These are phyloP conservation scores for Cabera pusaria DNA, from an alignment of 2,888 invertebrate genomes.

Conservation along the genomic window DNA sequence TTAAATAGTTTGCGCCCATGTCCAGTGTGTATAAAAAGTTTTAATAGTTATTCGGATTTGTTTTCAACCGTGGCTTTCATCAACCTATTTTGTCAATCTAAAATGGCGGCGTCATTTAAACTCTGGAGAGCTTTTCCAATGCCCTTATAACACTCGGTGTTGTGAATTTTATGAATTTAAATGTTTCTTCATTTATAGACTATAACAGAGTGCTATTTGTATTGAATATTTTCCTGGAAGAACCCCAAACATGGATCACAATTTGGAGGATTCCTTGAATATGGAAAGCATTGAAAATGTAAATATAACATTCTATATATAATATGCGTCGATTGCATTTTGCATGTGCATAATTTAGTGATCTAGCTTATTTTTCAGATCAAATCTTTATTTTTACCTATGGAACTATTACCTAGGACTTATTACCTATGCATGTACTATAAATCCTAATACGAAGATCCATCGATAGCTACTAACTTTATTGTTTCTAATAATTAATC, in stretches of 20 bases:
- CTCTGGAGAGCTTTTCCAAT: conserved; percentile 28
- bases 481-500: no score
- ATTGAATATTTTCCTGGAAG: conserved; percentile 8
- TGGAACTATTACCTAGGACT: no score
- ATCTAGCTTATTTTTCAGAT: no score
- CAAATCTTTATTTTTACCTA: no score
- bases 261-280: conserved; percentile 67
- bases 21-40: conserved; percentile 2
- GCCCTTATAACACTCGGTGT: neutral
- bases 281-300: conserved; percentile 71
- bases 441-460: no score
- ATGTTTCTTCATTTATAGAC: no score
- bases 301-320: conserved; percentile 48
- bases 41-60: conserved; percentile 52
- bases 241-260: conserved; percentile 62
- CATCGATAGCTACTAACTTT: no score
- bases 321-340: no score
- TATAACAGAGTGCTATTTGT: no score
- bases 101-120: conserved; percentile 83
- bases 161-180: no score
- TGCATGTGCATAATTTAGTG: no score
- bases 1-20: neutral
- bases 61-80: conserved; percentile 76
- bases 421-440: no score
- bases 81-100: conserved; percentile 71